Evolutionary conservation across 2,113 vertebrate genomes (phyloP).

Genomic region (Pollachius pollachius): DNA sequence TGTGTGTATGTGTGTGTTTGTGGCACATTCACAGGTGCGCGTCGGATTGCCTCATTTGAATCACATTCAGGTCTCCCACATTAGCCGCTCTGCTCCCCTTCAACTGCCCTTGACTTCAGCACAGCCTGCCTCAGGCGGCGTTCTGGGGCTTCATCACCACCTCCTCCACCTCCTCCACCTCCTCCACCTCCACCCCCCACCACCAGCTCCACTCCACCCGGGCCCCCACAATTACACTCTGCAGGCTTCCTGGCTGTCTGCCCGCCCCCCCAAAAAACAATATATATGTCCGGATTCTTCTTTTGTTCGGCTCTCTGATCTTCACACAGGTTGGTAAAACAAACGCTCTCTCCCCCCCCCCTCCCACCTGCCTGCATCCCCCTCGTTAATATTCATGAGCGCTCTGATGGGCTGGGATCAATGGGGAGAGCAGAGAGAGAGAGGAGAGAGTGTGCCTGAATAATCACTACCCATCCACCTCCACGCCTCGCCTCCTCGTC

Average conservation of each 20-base stretch:
- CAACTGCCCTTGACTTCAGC: constrained; percentile 67
- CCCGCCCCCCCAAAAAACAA: constrained; percentile 38
- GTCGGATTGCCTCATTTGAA: constrained; percentile 30
- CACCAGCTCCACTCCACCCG: constrained; percentile 21
- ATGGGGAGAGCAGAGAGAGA: constrained; percentile 58
- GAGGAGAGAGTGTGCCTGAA: constrained; percentile 61
- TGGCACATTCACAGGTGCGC: neutral
- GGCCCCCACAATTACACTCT: constrained; percentile 52
- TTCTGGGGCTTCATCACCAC: constrained; percentile 35
- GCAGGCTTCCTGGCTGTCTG: constrained; percentile 49
- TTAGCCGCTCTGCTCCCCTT: constrained; percentile 54
- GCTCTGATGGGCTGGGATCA: constrained; percentile 70
- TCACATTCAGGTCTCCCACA: constrained; percentile 34
- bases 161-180: neutral
- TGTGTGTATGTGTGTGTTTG: neutral
- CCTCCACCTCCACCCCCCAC: constrained; percentile 18
- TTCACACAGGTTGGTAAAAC: constrained; percentile 76
- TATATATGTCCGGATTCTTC: constrained; percentile 62
- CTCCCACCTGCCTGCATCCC: neutral
- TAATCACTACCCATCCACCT: constrained; percentile 67
- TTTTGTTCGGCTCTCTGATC: constrained; percentile 66
- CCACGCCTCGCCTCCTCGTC: constrained; percentile 31
- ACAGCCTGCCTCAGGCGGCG: constrained; percentile 50
- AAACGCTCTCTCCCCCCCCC: constrained; percentile 40
- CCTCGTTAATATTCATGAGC: constrained; percentile 71